These are phyloP conservation scores for Stenoptilia bipunctidactyla DNA, from an alignment of 2,888 invertebrate species.

Conservation along the genomic window DNA sequence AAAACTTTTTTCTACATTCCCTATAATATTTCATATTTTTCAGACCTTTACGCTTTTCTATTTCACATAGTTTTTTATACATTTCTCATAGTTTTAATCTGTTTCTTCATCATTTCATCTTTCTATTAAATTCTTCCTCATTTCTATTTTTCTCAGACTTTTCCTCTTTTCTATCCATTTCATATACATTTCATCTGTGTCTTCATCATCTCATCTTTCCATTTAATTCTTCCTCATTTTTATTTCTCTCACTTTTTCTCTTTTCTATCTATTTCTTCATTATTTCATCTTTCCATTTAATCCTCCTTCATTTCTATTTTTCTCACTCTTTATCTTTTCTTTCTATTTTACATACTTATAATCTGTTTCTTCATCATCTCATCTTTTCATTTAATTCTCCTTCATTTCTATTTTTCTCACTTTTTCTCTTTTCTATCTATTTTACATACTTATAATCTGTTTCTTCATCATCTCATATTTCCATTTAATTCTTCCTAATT, in stretches of 20 bases:
- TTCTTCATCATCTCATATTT: too few species aligned
- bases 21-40: not conserved
- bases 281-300: not conserved
- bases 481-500: not conserved
- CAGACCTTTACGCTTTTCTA: not conserved
- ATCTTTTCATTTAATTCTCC: conserved; percentile 3
- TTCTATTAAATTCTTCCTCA: not conserved
- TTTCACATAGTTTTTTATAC: not conserved
- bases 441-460: too few species aligned
- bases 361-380: conserved; percentile 8
- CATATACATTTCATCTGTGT: not conserved
- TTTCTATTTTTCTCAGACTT: not conserved
- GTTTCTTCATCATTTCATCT: not conserved
- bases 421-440: conserved; percentile 3
- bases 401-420: conserved; percentile 1
- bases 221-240: too few species aligned
- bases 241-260: not conserved
- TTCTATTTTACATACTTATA: conserved; percentile 1
- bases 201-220: too few species aligned
- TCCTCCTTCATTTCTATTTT: conserved; percentile 3
- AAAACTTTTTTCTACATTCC: not conserved
- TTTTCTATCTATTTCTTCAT: not conserved
- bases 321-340: too few species aligned
- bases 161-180: not conserved
- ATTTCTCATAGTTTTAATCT: not conserved